These are phyloP conservation scores for Drosophila nr. medialis DNA, from an alignment of 2,888 invertebrate genomes.

Conservation along the genomic window DNA sequence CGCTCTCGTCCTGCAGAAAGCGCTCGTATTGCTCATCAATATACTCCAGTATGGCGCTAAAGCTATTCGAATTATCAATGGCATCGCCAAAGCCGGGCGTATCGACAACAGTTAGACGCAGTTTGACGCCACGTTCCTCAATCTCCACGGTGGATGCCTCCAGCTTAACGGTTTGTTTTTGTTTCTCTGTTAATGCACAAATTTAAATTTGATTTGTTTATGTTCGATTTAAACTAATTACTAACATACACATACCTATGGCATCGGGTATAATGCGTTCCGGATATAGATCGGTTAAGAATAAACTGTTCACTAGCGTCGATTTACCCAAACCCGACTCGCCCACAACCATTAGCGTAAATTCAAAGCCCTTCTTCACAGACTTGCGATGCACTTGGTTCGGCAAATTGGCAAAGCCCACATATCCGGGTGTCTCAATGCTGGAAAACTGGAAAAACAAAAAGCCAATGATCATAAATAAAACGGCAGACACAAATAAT, in stretches of 20 bases:
- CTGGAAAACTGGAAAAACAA: constrained; percentile 89
- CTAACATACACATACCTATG: constrained; percentile 87
- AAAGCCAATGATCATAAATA: constrained; percentile 31
- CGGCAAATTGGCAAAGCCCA: constrained; percentile 92
- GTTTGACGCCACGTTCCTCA: constrained; percentile 97
- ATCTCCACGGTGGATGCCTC: constrained; percentile 99
- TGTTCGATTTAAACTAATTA: neutral
- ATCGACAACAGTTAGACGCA: constrained; percentile 96
- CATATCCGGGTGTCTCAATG: constrained; percentile 94
- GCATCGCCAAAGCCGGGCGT: constrained; percentile 98
- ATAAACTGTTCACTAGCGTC: constrained; percentile 97
- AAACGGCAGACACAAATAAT: constrained; percentile 40
- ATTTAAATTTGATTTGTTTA: neutral
- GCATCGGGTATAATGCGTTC: constrained; percentile 95
- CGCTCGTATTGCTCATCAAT: constrained; percentile 99
- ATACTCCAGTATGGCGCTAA: constrained; percentile 96
- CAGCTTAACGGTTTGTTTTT: constrained; percentile 95
- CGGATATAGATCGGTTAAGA: constrained; percentile 97
- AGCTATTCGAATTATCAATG: constrained; percentile 96
- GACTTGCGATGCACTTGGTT: constrained; percentile 99
- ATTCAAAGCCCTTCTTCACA: constrained; percentile 98
- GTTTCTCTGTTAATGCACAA: constrained; percentile 88
- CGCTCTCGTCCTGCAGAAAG: constrained; percentile 96
- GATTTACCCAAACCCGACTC: constrained; percentile 97
- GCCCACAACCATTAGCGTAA: constrained; percentile 98